Conservation (phyloP, 2,797 vertebrate species). For the Mormyrus hasselquistii region DNA sequence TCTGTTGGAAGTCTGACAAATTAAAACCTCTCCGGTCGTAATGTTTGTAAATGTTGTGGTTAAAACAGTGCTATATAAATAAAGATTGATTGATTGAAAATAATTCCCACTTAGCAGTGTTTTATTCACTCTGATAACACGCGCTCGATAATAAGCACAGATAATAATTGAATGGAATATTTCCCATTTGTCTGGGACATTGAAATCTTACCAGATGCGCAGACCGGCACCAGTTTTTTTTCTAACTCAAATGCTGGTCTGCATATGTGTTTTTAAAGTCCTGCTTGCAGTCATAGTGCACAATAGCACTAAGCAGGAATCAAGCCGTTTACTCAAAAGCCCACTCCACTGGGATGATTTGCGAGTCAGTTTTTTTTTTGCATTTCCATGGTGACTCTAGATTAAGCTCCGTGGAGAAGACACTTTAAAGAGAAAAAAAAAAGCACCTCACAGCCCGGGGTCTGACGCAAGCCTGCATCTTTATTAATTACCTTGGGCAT, state of each 20-base stretch:
- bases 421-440: not conserved
- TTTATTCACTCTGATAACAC: not conserved
- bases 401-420: not conserved
- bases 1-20: not conserved
- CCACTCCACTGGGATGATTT: not conserved
- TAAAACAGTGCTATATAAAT: not conserved
- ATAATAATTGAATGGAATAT: not conserved
- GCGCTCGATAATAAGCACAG: not conserved
- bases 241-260: not conserved
- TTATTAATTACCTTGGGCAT: constrained; percentile 5
- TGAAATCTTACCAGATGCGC: not conserved
- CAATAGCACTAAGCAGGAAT: not conserved
- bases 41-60: not conserved
- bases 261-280: not conserved
- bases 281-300: not conserved
- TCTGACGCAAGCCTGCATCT: not conserved
- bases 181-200: not conserved
- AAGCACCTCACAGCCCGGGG: not conserved
- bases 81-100: not conserved
- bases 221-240: not conserved
- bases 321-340: constrained; percentile 7
- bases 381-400: constrained; percentile 14
- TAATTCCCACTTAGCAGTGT: not conserved
- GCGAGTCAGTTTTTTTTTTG: constrained; percentile 1
- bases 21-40: not conserved